Evolutionary conservation across 2,888 invertebrate genomes (phyloP).

Genomic region (Acrobeloides nanus): DNA sequence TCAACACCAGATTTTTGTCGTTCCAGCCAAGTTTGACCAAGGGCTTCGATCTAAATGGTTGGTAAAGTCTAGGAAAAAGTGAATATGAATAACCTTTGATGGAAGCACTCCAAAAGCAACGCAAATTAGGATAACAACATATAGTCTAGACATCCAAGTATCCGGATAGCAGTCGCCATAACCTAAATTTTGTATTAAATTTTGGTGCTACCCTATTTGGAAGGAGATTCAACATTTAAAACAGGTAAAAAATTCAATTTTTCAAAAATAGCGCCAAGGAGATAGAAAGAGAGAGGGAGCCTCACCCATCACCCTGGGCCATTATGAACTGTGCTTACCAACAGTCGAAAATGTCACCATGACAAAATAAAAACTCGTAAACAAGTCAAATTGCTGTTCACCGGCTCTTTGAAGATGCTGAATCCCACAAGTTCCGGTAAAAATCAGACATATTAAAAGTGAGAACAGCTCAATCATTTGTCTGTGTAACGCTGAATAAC

Average conservation of each 20-base stretch:
- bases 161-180: too few relatives aligned
- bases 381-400: conserved; percentile 79
- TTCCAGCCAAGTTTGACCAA: conserved; percentile 97
- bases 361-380: conserved; percentile 93
- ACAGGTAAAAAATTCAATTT: too few relatives aligned
- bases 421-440: conserved; percentile 77
- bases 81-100: conserved; percentile 63
- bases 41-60: conserved; percentile 82
- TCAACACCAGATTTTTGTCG: conserved; percentile 91
- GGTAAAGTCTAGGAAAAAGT: too few relatives aligned
- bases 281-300: too few relatives aligned
- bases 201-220: too few relatives aligned
- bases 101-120: conserved; percentile 90
- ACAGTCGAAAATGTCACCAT: conserved; percentile 97
- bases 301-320: conserved; percentile 88
- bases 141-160: conserved; percentile 94
- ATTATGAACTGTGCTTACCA: too few relatives aligned
- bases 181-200: too few relatives aligned
- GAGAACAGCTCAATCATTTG: conserved; percentile 40
- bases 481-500: conserved; percentile 65
- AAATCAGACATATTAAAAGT: conserved; percentile 42
- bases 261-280: too few relatives aligned
- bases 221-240: too few relatives aligned
- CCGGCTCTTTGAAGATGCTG: conserved; percentile 92
- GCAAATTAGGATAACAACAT: conserved; percentile 96